These are phyloP conservation scores for Standfussiana lucernea DNA, from an alignment of 2,888 invertebrate genomes.

Conservation along the genomic window DNA sequence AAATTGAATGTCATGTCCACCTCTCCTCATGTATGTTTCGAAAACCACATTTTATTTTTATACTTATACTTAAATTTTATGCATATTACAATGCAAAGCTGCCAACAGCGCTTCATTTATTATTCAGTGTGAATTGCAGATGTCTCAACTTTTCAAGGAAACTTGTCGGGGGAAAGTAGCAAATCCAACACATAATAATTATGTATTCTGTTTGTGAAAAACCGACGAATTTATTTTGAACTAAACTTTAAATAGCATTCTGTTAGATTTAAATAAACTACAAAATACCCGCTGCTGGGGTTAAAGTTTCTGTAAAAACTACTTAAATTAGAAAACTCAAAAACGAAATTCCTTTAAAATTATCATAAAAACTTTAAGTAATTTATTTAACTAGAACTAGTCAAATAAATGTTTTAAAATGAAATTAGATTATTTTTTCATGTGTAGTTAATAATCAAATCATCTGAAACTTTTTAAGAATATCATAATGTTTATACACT, in stretches of 20 bases:
- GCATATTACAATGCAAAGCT: conserved; percentile 53
- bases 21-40: conserved; percentile 8
- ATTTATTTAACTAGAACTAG: neutral
- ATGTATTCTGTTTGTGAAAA: conserved; percentile 33
- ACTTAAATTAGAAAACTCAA: no score
- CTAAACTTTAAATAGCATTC: neutral
- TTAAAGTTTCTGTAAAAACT: no score
- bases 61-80: conserved; percentile 38
- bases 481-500: neutral
- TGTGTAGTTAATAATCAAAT: neutral
- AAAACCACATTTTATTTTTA: conserved; percentile 30
- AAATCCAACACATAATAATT: conserved; percentile 35
- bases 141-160: conserved; percentile 61
- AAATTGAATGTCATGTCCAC: conserved; percentile 20
- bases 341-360: neutral
- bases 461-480: neutral
- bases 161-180: conserved; percentile 53
- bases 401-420: no score
- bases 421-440: neutral
- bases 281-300: no score
- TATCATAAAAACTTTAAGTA: neutral
- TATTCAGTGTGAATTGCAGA: conserved; percentile 71
- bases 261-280: no score
- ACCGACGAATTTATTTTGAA: conserved; percentile 14
- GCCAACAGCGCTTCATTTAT: conserved; percentile 56